phyloP scores from a whole-genome alignment of 2,888 invertebrate species.

The Drosophila suboccidentalis region DNA sequence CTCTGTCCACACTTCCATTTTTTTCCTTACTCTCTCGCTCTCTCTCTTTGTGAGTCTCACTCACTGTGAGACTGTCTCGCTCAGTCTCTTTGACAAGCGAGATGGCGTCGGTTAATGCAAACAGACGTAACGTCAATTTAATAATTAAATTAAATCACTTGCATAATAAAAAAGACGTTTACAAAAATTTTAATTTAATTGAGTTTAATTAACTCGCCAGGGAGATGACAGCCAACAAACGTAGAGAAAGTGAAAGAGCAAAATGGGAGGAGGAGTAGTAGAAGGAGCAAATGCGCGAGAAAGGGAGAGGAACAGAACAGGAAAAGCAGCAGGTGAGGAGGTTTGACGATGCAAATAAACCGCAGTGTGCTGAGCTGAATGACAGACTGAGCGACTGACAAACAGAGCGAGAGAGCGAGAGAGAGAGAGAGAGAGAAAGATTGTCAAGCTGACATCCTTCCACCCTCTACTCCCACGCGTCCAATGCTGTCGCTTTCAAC shows the following conservation, averaged over 20 bases:
- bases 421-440: neutral
- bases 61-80: neutral
- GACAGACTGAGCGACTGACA: constrained; percentile 9
- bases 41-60: neutral
- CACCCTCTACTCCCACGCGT: neutral
- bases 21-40: neutral
- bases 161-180: constrained; percentile 80
- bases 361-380: constrained; percentile 36
- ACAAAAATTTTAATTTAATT: constrained; percentile 83
- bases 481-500: constrained; percentile 9
- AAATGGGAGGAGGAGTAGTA: neutral
- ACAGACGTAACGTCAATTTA: constrained; percentile 75
- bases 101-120: constrained; percentile 50
- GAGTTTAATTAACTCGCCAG: constrained; percentile 85
- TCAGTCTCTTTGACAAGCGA: constrained; percentile 10
- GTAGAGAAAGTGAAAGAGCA: constrained; percentile 16
- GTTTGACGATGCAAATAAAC: constrained; percentile 46
- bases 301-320: neutral
- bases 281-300: neutral
- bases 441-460: constrained; percentile 9
- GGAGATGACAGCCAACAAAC: constrained; percentile 78
- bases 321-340: neutral
- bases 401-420: neutral
- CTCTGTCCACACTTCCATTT: neutral
- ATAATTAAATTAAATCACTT: constrained; percentile 81